Percentiles rank a stretch among this genome's conserved stretches.
phyloP scores from a whole-genome alignment of 2,888 invertebrate genomes.

The Thelaira solivaga region DNA sequence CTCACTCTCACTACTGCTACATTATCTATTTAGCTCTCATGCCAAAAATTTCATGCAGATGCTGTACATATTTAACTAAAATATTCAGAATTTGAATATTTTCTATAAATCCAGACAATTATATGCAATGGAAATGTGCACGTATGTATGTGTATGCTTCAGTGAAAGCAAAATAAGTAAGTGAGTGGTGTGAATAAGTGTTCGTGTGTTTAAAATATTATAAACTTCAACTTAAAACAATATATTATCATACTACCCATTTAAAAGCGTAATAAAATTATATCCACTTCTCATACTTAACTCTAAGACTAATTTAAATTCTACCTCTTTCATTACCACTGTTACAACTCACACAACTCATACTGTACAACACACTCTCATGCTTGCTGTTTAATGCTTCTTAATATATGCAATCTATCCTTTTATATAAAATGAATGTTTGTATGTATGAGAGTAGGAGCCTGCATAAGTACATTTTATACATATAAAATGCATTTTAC shows the following conservation, averaged over 20 bases:
- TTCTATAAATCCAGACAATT: slow-evolving; percentile 46
- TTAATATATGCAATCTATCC: slow-evolving; percentile 61
- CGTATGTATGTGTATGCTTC: background rate
- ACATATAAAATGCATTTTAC: slow-evolving; percentile 71
- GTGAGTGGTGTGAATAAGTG: no score
- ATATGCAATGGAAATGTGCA: background rate
- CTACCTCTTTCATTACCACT: slow-evolving; percentile 29
- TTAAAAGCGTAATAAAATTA: slow-evolving; percentile 29
- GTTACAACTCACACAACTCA: background rate
- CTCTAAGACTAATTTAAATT: slow-evolving; percentile 29
- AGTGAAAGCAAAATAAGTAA: background rate
- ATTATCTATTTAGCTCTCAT: background rate
- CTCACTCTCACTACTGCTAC: background rate
- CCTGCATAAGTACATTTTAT: background rate
- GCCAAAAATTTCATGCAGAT: background rate
- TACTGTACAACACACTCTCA: background rate
- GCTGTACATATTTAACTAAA: background rate
- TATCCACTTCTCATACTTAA: background rate
- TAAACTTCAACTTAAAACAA: slow-evolving; percentile 40
- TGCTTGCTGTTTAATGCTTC: background rate
- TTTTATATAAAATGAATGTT: slow-evolving; percentile 14
- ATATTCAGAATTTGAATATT: slow-evolving; percentile 40
- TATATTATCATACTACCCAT: slow-evolving; percentile 45
- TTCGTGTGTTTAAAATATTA: slow-evolving; percentile 25
- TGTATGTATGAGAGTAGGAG: no score